Evolutionary conservation across 2,888 invertebrate species (phyloP).

Genomic region (Agrochola macilenta): DNA sequence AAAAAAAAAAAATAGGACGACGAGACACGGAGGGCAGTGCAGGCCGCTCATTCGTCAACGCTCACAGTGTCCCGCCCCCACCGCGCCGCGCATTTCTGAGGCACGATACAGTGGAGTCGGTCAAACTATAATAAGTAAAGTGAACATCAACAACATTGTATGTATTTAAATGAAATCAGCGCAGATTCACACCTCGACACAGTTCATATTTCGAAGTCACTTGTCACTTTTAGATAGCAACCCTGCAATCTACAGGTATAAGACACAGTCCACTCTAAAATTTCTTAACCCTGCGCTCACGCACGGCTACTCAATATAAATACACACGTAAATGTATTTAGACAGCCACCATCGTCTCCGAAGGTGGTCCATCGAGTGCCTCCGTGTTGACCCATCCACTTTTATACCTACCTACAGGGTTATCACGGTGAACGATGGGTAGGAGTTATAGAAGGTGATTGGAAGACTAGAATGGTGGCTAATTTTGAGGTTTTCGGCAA

Average conservation of each 20-base stretch:
- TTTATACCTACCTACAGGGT: constrained; percentile 40
- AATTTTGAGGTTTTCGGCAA: neutral
- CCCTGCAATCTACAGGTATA: neutral
- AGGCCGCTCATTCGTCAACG: too few relatives aligned
- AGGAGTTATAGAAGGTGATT: neutral
- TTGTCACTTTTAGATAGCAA: neutral
- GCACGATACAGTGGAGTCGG: too few relatives aligned
- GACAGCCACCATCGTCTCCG: constrained; percentile 64
- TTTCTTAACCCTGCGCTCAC: constrained; percentile 60
- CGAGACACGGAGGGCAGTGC: too few relatives aligned
- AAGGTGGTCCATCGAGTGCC: constrained; percentile 64
- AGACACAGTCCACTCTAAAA: constrained; percentile 39
- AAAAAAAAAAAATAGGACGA: too few relatives aligned
- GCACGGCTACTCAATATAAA: constrained; percentile 73
- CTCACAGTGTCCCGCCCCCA: too few relatives aligned
- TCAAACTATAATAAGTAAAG: too few relatives aligned
- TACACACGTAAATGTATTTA: constrained; percentile 77
- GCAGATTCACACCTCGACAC: too few relatives aligned
- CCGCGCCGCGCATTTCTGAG: too few relatives aligned
- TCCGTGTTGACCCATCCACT: constrained; percentile 65
- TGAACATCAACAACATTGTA: too few relatives aligned
- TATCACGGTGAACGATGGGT: constrained; percentile 14
- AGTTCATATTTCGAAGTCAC: neutral
- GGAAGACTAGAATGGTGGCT: neutral
- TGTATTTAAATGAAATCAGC: too few relatives aligned